Evolutionary conservation across 2,888 invertebrate genomes (phyloP).

Genomic region (Drosophila nr. medialis): DNA sequence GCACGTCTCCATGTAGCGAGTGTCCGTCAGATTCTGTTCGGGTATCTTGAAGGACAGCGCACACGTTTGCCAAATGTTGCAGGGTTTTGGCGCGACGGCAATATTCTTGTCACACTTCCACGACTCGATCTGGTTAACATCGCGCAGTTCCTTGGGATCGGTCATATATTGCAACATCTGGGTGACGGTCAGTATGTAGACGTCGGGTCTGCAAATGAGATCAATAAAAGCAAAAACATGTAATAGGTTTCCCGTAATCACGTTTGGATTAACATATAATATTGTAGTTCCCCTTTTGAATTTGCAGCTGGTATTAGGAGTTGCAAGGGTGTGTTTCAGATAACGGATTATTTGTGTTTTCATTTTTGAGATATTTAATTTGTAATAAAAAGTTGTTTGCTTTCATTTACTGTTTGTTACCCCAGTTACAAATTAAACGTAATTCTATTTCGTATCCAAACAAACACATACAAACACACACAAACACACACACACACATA

Average conservation of each 20-base stretch:
- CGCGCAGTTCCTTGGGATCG: conserved; percentile 90
- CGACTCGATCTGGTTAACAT: conserved; percentile 90
- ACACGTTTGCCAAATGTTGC: conserved; percentile 93
- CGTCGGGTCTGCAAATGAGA: conserved; percentile 89
- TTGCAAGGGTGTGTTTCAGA: background rate
- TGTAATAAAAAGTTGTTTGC: background rate
- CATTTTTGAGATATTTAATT: background rate
- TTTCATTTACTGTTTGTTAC: background rate
- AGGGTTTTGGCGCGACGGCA: conserved; percentile 90
- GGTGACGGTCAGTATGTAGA: conserved; percentile 94
- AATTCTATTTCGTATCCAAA: background rate
- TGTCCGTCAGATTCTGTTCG: conserved; percentile 91
- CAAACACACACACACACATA: background rate
- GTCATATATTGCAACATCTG: conserved; percentile 96
- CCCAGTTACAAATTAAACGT: background rate
- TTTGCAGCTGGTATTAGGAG: background rate
- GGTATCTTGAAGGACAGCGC: conserved; percentile 92
- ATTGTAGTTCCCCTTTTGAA: background rate
- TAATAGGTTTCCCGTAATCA: background rate
- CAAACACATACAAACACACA: background rate
- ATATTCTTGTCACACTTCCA: conserved; percentile 93
- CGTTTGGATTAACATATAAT: background rate
- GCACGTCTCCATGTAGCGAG: conserved; percentile 95
- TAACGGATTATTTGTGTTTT: background rate
- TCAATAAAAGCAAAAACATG: conserved; percentile 35